Evolutionary conservation across 2,888 invertebrate species (phyloP).

Genomic region (Baronia brevicornis): DNA sequence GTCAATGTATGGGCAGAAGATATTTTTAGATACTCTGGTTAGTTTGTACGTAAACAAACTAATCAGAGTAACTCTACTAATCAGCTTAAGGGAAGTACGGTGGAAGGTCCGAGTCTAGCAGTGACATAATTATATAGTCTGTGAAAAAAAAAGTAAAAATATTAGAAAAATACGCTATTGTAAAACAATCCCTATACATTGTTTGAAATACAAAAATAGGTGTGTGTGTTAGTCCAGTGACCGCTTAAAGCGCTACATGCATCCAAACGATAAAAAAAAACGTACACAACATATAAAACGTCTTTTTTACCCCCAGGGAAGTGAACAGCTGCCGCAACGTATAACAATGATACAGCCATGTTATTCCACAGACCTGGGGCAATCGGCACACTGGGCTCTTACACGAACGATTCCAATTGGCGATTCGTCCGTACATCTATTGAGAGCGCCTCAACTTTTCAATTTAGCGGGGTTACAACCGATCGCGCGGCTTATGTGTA

Average conservation of each 20-base stretch:
- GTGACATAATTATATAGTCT: too few species aligned
- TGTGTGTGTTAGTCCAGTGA: constrained; percentile 52
- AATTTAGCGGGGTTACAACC: constrained; percentile 39
- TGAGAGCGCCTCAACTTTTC: constrained; percentile 16
- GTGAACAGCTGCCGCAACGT: constrained; percentile 70
- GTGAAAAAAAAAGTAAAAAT: constrained; percentile 13
- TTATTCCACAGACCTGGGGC: constrained; percentile 62
- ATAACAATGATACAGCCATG: constrained; percentile 71
- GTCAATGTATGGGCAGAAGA: too few species aligned
- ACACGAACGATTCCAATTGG: constrained; percentile 30
- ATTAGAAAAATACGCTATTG: constrained; percentile 24
- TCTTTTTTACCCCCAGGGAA: constrained; percentile 70
- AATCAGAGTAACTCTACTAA: too few species aligned
- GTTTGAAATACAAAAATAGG: constrained; percentile 33
- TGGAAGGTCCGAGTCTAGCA: too few species aligned
- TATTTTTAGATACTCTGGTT: too few species aligned
- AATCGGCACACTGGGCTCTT: constrained; percentile 50
- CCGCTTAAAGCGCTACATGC: constrained; percentile 61
- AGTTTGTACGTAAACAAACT: too few species aligned
- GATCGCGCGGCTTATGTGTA: constrained; percentile 49
- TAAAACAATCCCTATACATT: too few species aligned
- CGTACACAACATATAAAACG: constrained; percentile 54
- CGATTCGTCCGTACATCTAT: constrained; percentile 15
- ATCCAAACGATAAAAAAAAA: constrained; percentile 29
- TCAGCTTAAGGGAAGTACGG: too few species aligned